Evolutionary conservation across 1,140 invertebrate species (phyloP).

Genomic region (Pseudachorutes palmiensis): DNA sequence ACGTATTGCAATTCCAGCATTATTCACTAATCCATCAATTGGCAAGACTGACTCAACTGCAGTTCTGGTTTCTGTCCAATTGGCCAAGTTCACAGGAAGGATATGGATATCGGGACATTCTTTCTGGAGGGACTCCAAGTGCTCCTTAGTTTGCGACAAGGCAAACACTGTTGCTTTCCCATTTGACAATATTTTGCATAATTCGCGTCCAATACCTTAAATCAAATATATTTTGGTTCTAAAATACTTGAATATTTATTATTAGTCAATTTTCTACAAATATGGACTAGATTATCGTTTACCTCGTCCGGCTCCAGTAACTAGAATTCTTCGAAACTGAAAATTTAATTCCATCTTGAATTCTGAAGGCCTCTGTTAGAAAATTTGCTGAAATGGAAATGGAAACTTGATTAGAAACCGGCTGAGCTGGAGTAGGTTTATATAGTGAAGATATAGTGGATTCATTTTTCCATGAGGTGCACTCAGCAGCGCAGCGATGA

Average conservation of each 20-base stretch:
- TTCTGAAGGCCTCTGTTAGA: too few species aligned
- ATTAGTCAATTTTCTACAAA: too few species aligned
- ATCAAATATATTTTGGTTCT: too few species aligned
- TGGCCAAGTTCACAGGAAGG: conserved; percentile 56
- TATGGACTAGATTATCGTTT: too few species aligned
- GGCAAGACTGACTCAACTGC: conserved; percentile 50
- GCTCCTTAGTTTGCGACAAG: conserved; percentile 47
- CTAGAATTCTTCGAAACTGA: conserved; percentile 64
- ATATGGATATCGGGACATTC: conserved; percentile 56
- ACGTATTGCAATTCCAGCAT: conserved; percentile 59
- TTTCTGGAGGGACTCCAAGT: conserved; percentile 58
- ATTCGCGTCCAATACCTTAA: conserved; percentile 63
- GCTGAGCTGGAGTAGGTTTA: too few species aligned
- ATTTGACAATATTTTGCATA: conserved; percentile 55
- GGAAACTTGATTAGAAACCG: too few species aligned
- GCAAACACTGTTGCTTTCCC: conserved; percentile 61
- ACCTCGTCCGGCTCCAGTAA: conserved; percentile 76
- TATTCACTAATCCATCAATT: conserved; percentile 74
- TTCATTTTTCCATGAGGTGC: too few species aligned
- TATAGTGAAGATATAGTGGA: too few species aligned
- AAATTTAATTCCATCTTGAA: conserved; percentile 55
- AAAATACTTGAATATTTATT: too few species aligned
- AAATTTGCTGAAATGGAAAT: too few species aligned
- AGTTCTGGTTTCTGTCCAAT: conserved; percentile 65
- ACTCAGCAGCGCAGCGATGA: too few species aligned